Base-by-base conservation (phyloP, 2,888 invertebrate species). In the Agrenia bidenticulata region DNA sequence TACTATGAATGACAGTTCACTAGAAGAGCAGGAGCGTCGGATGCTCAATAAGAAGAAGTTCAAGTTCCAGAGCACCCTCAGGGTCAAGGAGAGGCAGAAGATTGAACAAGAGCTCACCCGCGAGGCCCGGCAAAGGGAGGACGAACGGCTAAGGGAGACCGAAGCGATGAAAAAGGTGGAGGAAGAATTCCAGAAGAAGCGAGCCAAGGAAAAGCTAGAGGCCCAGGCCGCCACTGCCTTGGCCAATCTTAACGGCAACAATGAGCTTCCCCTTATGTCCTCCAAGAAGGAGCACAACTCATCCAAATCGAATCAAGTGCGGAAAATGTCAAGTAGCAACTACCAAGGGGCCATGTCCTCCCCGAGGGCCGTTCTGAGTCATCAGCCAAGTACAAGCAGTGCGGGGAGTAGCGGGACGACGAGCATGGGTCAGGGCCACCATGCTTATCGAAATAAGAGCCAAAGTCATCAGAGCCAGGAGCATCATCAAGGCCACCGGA, bases 151-250 rank as follows among this genome's bases (percentile, higher is more conserved):
- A 63, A 19, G 87, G 67, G 91, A 92, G 79, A 82, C 90, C 77
- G 90, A 91, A 80, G 89, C 89, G 71, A 90, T 92, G 88, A 85
- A 88, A 77, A 85, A 88, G 78, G 92, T 92, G 2, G 91, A 92
- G 78, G 91, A 92, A 78, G 92, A 92, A 79, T 92, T 92, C 80
- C 91, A 92, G 79, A 84, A 87, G 71, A 92, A 92, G 80, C 83
- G 92, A 50, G 90, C 90, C 41, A 81, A 82, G 26, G 81, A 82
- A 73, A 81, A 81, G 45, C 58, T 58, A 45, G 69, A 66, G 54
- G 61, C 63, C 63, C 69, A 75, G 26, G 69, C 63, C 1, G 63
- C 62, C 4, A 23, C 26, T 13, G 62, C 62, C 5, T 24, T 41
- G 17, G 63, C 63, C 42, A 45, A 24, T n/a, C 53, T 24, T 15